Evolutionary conservation across 2,113 vertebrate species (phyloP).

Genomic region (Hemiscyllium ocellatum): DNA sequence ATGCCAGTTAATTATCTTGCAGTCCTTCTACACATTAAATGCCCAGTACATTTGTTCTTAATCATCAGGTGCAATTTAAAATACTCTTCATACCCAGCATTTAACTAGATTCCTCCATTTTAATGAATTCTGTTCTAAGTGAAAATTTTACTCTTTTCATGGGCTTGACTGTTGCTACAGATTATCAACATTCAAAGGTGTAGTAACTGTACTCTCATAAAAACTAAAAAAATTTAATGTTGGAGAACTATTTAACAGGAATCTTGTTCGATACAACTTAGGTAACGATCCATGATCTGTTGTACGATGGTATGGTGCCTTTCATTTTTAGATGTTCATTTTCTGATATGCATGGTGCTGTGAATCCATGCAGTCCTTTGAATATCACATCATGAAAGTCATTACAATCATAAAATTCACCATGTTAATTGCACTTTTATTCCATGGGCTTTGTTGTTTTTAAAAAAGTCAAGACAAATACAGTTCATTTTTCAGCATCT

Average conservation of each 20-base stretch:
- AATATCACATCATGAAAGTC: neutral
- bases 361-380: neutral
- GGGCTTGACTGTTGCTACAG: conserved; percentile 55
- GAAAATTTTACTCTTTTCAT: conserved; percentile 57
- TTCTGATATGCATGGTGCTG: neutral
- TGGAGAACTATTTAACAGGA: neutral
- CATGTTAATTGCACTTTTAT: neutral
- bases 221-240: neutral
- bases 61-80: conserved; percentile 96
- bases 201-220: neutral
- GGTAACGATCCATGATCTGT: neutral
- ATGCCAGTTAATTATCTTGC: conserved; percentile 90
- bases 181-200: conserved; percentile 51
- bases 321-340: neutral
- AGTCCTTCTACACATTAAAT: conserved; percentile 89
- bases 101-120: conserved; percentile 70
- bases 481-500: neutral
- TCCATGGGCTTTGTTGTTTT: neutral
- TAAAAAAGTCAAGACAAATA: neutral
- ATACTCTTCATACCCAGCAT: conserved; percentile 78
- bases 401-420: neutral
- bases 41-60: conserved; percentile 87
- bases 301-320: neutral
- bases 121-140: conserved; percentile 72
- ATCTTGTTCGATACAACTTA: neutral